Conservation (phyloP, 2,113 vertebrate species). For the Protobothrops flavoviridis region DNA sequence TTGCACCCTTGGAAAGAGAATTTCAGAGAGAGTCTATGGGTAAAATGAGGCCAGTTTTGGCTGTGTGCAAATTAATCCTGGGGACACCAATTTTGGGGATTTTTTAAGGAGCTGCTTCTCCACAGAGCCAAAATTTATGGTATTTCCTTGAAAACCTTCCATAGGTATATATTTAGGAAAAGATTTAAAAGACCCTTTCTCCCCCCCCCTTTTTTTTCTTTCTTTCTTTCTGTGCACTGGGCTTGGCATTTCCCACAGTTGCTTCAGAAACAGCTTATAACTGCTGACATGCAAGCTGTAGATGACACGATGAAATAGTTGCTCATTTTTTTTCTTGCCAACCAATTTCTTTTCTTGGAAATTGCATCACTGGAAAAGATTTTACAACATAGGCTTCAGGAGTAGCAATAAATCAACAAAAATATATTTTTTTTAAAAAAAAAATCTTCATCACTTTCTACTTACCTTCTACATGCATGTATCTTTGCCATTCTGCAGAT, state of each 20-base stretch:
- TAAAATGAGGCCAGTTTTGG: background rate
- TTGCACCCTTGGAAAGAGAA: background rate
- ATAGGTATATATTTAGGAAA: rapidly evolving
- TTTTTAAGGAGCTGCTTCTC: constrained; percentile 1
- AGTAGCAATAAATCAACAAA: constrained; percentile 51
- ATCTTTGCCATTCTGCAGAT: background rate
- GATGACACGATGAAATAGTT: background rate
- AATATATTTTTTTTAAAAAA: constrained; percentile 41
- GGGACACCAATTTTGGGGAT: background rate
- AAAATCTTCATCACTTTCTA: background rate
- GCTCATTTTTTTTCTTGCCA: constrained; percentile 22
- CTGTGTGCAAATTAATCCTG: background rate
- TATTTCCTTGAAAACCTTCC: background rate
- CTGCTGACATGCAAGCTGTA: constrained; percentile 25
- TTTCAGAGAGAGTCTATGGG: background rate
- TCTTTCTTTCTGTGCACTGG: background rate
- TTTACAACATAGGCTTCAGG: constrained; percentile 47
- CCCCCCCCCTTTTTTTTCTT: background rate
- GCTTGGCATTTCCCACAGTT: constrained; percentile 1
- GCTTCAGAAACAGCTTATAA: constrained; percentile 33
- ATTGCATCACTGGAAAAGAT: constrained; percentile 65
- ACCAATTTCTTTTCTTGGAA: background rate
- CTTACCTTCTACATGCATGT: background rate
- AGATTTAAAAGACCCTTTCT: constrained; percentile 7
- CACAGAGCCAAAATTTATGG: background rate